Percentiles rank a stretch among this genome's conserved stretches.
Evolutionary conservation across 2,113 vertebrate genomes (phyloP).

Genomic region (Heptranchias perlo): DNA sequence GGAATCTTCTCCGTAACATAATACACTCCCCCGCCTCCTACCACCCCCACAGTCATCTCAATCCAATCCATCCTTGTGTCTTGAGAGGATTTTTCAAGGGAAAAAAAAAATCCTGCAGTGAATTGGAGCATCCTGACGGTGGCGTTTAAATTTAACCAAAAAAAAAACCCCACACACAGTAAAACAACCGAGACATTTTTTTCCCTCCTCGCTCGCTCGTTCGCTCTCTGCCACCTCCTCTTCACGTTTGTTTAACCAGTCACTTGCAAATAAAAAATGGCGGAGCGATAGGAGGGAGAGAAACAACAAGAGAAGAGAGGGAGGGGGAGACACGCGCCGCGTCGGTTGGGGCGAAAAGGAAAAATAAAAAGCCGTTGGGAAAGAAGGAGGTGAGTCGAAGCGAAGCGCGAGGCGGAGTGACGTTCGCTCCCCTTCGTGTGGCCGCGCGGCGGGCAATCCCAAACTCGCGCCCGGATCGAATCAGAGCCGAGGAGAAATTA

Average conservation of each 20-base stretch:
- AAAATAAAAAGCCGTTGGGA: not conserved
- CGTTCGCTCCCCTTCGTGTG: not conserved
- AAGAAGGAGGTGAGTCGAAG: not conserved
- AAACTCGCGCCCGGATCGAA: too few relatives aligned
- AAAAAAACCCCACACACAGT: not conserved
- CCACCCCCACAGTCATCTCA: too few relatives aligned
- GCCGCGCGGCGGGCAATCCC: not conserved
- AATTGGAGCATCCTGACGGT: not conserved
- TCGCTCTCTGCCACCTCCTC: not conserved
- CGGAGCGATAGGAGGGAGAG: not conserved
- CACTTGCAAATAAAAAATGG: not conserved
- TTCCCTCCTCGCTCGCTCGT: not conserved
- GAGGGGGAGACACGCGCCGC: not conserved
- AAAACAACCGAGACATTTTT: not conserved
- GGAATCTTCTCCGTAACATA: not conserved
- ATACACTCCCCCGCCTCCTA: too few relatives aligned
- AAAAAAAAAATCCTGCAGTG: not conserved
- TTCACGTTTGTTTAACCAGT: not conserved
- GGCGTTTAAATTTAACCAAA: not conserved
- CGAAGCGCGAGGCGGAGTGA: not conserved
- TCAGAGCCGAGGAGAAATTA: too few relatives aligned
- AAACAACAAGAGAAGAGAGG: not conserved
- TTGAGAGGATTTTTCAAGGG: not conserved
- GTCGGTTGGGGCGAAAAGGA: not conserved
- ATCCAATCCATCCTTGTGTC: not conserved